These are phyloP conservation scores for Luehdorfia chinensis DNA, from an alignment of 1,140 invertebrate species.

Conservation along the genomic window DNA sequence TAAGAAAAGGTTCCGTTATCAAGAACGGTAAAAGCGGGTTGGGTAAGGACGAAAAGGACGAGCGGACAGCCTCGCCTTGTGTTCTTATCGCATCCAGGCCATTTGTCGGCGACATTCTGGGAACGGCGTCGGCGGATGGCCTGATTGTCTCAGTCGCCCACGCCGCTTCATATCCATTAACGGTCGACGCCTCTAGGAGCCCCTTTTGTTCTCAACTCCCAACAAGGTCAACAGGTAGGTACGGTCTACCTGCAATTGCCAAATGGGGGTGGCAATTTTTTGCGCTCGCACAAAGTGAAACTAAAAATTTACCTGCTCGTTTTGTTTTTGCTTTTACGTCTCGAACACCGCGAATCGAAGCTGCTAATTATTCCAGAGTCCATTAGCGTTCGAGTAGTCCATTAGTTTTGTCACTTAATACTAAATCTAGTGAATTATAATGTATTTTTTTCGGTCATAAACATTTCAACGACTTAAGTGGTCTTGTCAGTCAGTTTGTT, in stretches of 20 bases:
- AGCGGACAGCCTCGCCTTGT: conserved; percentile 47
- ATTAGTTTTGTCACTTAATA: too few relatives aligned
- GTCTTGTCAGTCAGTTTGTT: conserved; percentile 9
- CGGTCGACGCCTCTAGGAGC: conserved; percentile 54
- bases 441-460: too few relatives aligned
- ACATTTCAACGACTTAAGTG: conserved; percentile 1
- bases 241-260: conserved; percentile 51
- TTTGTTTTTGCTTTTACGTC: conserved; percentile 34
- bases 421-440: too few relatives aligned
- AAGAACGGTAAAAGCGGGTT: conserved; percentile 45
- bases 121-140: conserved; percentile 71
- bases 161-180: conserved; percentile 63
- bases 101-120: conserved; percentile 72
- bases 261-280: conserved; percentile 38
- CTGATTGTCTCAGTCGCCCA: conserved; percentile 73
- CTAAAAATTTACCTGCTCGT: conserved; percentile 51
- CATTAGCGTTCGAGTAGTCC: too few relatives aligned
- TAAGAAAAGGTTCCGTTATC: conserved; percentile 67
- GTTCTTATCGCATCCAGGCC: conserved; percentile 53
- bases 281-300: conserved; percentile 28
- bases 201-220: conserved; percentile 64
- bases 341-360: too few relatives aligned
- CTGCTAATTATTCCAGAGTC: too few relatives aligned
- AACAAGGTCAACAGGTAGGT: too few relatives aligned
- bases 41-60: conserved; percentile 56